A percentile compares a stretch with the other conserved stretches of the same genome.
Conservation (phyloP, 2,888 invertebrate genomes). For the Amphipyra tragopoginis region DNA sequence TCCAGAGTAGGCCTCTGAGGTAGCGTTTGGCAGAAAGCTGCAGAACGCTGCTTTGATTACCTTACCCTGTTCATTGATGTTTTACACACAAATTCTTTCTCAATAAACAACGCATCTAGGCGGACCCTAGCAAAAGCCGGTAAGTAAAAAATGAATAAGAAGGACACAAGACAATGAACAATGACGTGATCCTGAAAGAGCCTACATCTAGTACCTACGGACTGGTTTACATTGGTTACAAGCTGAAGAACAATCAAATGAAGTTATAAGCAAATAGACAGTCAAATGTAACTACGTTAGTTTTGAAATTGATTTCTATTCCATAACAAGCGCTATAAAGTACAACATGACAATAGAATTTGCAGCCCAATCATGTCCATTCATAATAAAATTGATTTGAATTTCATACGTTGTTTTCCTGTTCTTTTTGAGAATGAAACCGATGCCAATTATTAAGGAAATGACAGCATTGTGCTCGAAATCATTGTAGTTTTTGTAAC, state of each 20-base stretch:
- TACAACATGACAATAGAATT: slow-evolving; percentile 47
- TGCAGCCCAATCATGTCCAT: slow-evolving; percentile 38
- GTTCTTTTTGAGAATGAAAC: slow-evolving; percentile 13
- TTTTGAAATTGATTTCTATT: slow-evolving; percentile 66
- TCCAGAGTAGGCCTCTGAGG: no score
- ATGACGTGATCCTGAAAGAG: no score
- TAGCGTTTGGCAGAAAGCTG: no score
- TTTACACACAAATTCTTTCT: no score
- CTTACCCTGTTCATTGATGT: no score
- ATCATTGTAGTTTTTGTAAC: slow-evolving; percentile 13
- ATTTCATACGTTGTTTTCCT: slow-evolving; percentile 32
- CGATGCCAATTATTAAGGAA: slow-evolving; percentile 24
- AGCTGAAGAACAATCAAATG: neutral
- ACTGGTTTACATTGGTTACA: no score
- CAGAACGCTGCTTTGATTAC: no score
- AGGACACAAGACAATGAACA: no score
- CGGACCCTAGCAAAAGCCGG: no score
- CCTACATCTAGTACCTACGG: no score
- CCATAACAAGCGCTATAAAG: slow-evolving; percentile 21
- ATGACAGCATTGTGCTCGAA: neutral
- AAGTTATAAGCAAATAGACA: neutral
- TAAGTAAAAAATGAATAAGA: no score
- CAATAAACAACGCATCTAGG: no score
- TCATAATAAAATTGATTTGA: slow-evolving; percentile 21
- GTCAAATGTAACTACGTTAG: slow-evolving; percentile 27